These are phyloP conservation scores for Ennomos fuscantarius DNA, from an alignment of 2,888 invertebrate genomes.

Conservation along the genomic window DNA sequence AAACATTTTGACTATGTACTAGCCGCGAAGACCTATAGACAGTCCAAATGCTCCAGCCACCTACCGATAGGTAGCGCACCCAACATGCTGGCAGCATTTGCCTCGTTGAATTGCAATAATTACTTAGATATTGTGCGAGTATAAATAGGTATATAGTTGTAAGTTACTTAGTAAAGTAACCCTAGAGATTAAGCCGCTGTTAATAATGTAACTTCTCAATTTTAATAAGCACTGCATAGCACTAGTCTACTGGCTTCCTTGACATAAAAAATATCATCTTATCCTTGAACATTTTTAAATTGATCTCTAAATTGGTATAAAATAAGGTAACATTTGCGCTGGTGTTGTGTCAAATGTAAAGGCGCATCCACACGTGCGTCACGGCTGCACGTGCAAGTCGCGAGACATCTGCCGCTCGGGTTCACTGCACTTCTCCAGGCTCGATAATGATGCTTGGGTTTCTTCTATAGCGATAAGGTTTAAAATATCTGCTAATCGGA, in stretches of 20 bases:
- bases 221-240: constrained; percentile 34
- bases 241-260: constrained; percentile 46
- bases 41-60: no score
- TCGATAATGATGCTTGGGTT: constrained; percentile 24
- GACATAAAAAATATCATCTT: constrained; percentile 21
- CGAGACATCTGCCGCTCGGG: constrained; percentile 41
- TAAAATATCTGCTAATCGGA: constrained; percentile 4
- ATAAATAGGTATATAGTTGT: no score
- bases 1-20: no score
- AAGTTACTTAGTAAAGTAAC: no score
- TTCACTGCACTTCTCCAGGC: constrained; percentile 41
- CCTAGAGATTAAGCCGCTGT: neutral
- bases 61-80: no score
- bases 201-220: constrained; percentile 34
- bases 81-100: no score
- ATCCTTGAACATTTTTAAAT: constrained; percentile 17
- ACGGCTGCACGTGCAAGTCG: constrained; percentile 37
- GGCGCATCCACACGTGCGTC: constrained; percentile 34
- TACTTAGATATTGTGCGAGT: no score
- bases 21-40: no score
- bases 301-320: neutral
- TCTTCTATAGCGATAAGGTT: constrained; percentile 5
- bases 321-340: constrained; percentile 13
- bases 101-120: no score
- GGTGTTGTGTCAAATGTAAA: constrained; percentile 11